Percentiles rank a stretch among this genome's conserved stretches.
Conservation (phyloP, 1,140 invertebrate genomes). For the Papilio helenus region DNA sequence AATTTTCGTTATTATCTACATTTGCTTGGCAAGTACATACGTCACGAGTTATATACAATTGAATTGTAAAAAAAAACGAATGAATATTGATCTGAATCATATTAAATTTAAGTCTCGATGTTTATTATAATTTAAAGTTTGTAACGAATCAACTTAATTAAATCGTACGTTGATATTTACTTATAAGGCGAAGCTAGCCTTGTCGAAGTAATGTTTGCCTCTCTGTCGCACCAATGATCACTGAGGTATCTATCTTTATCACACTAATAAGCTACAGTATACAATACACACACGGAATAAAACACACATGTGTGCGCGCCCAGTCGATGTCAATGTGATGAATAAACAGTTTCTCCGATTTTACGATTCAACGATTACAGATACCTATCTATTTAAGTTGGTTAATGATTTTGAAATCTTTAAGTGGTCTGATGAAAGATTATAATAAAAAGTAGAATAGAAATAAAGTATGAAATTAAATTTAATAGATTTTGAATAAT, state of each 20-base stretch:
- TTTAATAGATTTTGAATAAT: background rate
- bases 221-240: slow-evolving; percentile 65
- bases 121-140: slow-evolving; percentile 76
- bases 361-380: slow-evolving; percentile 80
- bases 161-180: slow-evolving; percentile 76
- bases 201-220: slow-evolving; percentile 67
- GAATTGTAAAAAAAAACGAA: slow-evolving; percentile 14
- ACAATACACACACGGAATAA: slow-evolving; percentile 52
- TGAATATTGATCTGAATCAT: slow-evolving; percentile 53
- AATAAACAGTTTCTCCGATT: slow-evolving; percentile 82
- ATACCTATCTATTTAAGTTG: slow-evolving; percentile 78
- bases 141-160: slow-evolving; percentile 80
- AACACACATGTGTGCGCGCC: slow-evolving; percentile 50
- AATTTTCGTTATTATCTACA: background rate
- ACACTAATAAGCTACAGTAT: slow-evolving; percentile 71
- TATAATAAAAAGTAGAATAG: slow-evolving; percentile 33
- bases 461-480: background rate
- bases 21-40: background rate
- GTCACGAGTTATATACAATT: background rate
- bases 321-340: slow-evolving; percentile 73
- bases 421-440: slow-evolving; percentile 64
- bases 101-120: slow-evolving; percentile 61
- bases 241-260: slow-evolving; percentile 68
- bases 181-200: slow-evolving; percentile 79
- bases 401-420: slow-evolving; percentile 76